Conservation (phyloP, 2,797 vertebrate genomes). For the Melanitta fusca region DNA sequence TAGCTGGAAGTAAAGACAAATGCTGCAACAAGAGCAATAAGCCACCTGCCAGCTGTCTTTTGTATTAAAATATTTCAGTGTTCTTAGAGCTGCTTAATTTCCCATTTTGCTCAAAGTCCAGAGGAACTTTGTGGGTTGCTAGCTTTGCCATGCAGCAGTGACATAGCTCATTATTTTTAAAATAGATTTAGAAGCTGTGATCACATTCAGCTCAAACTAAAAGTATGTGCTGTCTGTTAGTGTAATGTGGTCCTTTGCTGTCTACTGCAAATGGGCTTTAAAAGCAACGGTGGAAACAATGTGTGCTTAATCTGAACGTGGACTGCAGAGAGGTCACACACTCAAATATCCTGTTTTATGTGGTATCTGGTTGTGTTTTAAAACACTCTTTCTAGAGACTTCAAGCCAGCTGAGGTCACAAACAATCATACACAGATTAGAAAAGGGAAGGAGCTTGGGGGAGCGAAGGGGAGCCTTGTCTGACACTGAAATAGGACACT, state of each 20-base stretch:
- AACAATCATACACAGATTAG: slow-evolving; percentile 55
- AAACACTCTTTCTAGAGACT: slow-evolving; percentile 45
- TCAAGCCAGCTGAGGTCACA: slow-evolving; percentile 54
- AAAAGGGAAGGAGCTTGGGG: not conserved
- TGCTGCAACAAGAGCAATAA: slow-evolving; percentile 44
- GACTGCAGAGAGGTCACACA: slow-evolving; percentile 16
- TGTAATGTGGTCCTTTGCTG: not conserved
- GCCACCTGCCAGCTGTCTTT: slow-evolving; percentile 60
- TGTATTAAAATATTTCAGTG: slow-evolving; percentile 61
- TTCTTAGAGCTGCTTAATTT: slow-evolving; percentile 44
- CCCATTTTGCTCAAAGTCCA: slow-evolving; percentile 14
- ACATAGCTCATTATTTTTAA: slow-evolving; percentile 38
- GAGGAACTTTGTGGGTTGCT: slow-evolving; percentile 44
- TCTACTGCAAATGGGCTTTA: slow-evolving; percentile 38
- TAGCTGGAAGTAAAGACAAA: slow-evolving; percentile 51
- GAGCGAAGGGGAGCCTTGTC: slow-evolving; percentile 12
- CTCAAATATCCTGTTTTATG: slow-evolving; percentile 55
- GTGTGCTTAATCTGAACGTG: slow-evolving; percentile 24
- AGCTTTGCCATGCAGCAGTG: slow-evolving; percentile 3
- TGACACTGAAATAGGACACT: slow-evolving; percentile 50
- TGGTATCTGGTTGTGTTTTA: slow-evolving; percentile 64
- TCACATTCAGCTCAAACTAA: not conserved
- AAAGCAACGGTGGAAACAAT: slow-evolving; percentile 37
- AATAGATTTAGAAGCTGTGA: slow-evolving; percentile 49
- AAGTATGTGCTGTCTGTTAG: slow-evolving; percentile 2